Conservation (phyloP, 1,140 invertebrate genomes). For the Brachionus rotundiformis region DNA sequence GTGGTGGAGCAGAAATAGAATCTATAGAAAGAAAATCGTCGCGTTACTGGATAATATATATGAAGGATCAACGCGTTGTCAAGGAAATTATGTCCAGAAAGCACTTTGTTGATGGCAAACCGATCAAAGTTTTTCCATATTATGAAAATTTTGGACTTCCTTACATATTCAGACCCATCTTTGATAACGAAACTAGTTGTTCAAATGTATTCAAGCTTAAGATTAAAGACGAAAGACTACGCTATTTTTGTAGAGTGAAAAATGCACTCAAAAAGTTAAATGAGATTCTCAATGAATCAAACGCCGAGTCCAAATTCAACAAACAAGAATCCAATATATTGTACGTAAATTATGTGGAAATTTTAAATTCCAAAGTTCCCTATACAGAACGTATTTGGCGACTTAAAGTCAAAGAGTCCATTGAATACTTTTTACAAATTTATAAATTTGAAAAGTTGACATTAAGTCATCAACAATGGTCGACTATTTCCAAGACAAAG, state of each 20-base stretch:
- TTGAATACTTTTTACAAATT: constrained; percentile 44
- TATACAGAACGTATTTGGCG: constrained; percentile 48
- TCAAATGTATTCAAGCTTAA: constrained; percentile 16
- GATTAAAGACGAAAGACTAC: constrained; percentile 38
- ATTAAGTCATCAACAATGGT: constrained; percentile 37
- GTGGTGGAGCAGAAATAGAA: constrained; percentile 39
- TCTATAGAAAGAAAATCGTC: constrained; percentile 47
- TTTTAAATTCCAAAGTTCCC: constrained; percentile 30
- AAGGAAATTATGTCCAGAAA: constrained; percentile 27
- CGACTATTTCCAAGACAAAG: constrained; percentile 35
- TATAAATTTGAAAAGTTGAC: constrained; percentile 51
- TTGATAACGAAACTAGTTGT: not conserved
- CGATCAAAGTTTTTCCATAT: constrained; percentile 46
- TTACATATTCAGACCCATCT: constrained; percentile 30
- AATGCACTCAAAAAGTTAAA: constrained; percentile 49
- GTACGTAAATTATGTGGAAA: constrained; percentile 22
- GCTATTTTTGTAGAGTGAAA: constrained; percentile 51
- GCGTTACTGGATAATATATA: constrained; percentile 2
- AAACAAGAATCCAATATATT: constrained; percentile 52
- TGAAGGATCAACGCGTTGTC: constrained; percentile 25
- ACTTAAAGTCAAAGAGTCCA: constrained; percentile 44
- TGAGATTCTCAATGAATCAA: constrained; percentile 33
- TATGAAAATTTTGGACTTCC: constrained; percentile 50
- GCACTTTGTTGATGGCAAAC: constrained; percentile 21
- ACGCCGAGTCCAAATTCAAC: constrained; percentile 47